Evolutionary conservation across 1,140 invertebrate genomes (phyloP).

Genomic region (Ditylenchus dipsaci): DNA sequence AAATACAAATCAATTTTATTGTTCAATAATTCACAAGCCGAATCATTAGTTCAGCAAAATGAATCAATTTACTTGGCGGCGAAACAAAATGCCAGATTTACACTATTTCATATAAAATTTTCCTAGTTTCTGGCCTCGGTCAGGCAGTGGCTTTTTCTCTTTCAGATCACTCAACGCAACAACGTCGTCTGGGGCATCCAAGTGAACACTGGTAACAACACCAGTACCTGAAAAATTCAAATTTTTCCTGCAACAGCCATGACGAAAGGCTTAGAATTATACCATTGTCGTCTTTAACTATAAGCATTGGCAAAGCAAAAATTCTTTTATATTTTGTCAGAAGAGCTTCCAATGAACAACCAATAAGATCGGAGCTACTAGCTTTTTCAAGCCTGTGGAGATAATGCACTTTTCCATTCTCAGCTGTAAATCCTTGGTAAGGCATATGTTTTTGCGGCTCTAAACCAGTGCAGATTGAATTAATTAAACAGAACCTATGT

Average conservation of each 20-base stretch:
- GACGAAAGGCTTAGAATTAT: too few species aligned
- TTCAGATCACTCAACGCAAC: slow-evolving; percentile 89
- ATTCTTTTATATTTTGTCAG: slow-evolving; percentile 75
- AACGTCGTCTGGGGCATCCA: slow-evolving; percentile 98
- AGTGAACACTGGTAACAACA: slow-evolving; percentile 92
- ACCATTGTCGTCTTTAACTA: slow-evolving; percentile 89
- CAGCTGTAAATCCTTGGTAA: slow-evolving; percentile 82
- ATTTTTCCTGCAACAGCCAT: slow-evolving; percentile 7
- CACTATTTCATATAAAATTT: too few species aligned
- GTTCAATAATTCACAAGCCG: too few species aligned
- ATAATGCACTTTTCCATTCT: slow-evolving; percentile 74
- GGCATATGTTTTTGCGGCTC: slow-evolving; percentile 86
- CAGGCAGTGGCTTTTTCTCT: slow-evolving; percentile 81
- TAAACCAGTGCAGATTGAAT: background rate
- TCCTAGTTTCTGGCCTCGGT: too few species aligned
- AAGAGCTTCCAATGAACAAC: slow-evolving; percentile 75
- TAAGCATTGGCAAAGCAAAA: slow-evolving; percentile 93
- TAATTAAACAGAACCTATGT: background rate
- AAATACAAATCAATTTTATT: too few species aligned
- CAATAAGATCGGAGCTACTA: slow-evolving; percentile 66
- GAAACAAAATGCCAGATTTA: too few species aligned
- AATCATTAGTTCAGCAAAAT: too few species aligned
- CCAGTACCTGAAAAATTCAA: slow-evolving; percentile 72
- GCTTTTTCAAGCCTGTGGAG: slow-evolving; percentile 62
- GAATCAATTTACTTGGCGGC: too few species aligned